Evolutionary conservation across 2,113 vertebrate species (phyloP), one percentile per base, ranked within the genome.

Genomic region (Cochlearius cochlearius): DNA sequence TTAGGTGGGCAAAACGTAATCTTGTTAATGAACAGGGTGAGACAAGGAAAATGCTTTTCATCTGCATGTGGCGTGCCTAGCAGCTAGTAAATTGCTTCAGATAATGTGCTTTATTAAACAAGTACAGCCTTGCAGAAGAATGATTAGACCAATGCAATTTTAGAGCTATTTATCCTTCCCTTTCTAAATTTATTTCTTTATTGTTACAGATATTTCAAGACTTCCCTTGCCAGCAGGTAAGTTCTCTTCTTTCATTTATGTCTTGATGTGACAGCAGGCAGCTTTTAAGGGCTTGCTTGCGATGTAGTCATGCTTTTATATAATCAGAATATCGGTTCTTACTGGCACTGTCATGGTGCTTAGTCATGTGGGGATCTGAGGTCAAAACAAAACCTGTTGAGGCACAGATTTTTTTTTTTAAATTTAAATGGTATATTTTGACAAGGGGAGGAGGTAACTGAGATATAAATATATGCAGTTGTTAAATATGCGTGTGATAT

Each of bases 161-260:
- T 53, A 58, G 32, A 79, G 66, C 21, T 81, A 7, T 66, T 91
- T 88, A 52, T 47, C 12, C 10, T 96, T 88, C 67, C 41, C 20
- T 63, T 93, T 91, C 92, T 96, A 83, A 89, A 58, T 39, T 68
- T 83, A 90, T 97, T 88, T 98, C 25, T 96, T 98, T 94, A 96
- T 96, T 94, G 47, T 98, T 98, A 7, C 98, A 99, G 99, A 98
- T 98, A 99, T 99, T 98, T 98, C 98, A 97, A 98, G 98, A 97
- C 98, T 98, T 98, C 94, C 95, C 78, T 98, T 98, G 98, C 98
- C 98, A 97, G 98, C 98, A 98, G 99, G 99, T 99, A 97, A 98
- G 98, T 88, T 72, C 5, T 87, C 52, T 30, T 95, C 63, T 94
- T 80, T 75, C 30, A 22, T 30, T 92, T 73, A 8, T 64, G 32